Base-by-base conservation (phyloP, 2,797 vertebrate species). In the Apodemus agrarius region DNA sequence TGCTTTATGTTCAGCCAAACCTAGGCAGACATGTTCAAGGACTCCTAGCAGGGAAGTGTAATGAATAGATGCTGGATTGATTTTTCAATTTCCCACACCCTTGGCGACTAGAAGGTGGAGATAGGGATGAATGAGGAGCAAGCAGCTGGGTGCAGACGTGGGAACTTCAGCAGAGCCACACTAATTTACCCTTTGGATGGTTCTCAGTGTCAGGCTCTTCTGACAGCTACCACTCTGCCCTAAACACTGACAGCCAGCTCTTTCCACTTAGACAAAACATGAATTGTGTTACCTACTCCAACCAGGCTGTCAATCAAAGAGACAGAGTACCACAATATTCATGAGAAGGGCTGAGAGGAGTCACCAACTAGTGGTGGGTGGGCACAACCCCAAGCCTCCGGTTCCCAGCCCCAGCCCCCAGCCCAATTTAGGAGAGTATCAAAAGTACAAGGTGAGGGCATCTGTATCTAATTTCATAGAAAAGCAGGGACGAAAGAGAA, bases 61-160 rank as follows among this genome's bases (percentile, higher is more conserved):
- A 82, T 24, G 78, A 26, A 69, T 3, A 40, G 34, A 3, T 0
- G 26, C 61, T 43, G 54, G 16, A 67, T 1, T 10, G 79, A 43
- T 34, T 54, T 86, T 84, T 76, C 26, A 13, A 1, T 26, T 57
- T 40, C 31, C 67, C 31, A 5, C 46, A 1, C 16, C 40, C 79
- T 76, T 17, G 3, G 59, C 49, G 65, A 76, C n/a, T 10, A 49
- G 14, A 54, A 40, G 3, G 12, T 11, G 26, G 78, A 93, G 34
- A 46, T 26, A 72, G 69, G 49, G 40, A 63, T 7, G n/a, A n/a
- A 7, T 3, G 67, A 90, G 16, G 29, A 78, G 34, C 31, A 22
- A 63, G 1, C 13, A 52, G 79, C 9, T 5, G 49, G 8, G 57
- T 24, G 22, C 21, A n/a, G 2, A 22, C 59, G 0, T 1, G 1